A percentile compares a stretch with the other conserved stretches of the same genome.
These are phyloP conservation scores for Dipodomys stephensi DNA, from an alignment of 2,113 vertebrate species.

Conservation along the genomic window DNA sequence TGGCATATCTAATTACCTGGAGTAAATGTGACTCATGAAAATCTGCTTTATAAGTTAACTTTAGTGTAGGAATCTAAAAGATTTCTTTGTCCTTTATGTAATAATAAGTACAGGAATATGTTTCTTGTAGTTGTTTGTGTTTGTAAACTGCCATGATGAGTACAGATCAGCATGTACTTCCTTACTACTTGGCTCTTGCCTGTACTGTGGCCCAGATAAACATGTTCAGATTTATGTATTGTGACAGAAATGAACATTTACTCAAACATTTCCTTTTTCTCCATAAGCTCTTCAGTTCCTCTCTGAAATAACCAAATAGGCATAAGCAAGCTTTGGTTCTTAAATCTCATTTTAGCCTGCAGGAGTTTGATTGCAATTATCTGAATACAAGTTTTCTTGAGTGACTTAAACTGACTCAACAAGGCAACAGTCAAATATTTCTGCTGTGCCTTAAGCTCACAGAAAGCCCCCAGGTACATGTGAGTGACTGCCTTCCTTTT, in stretches of 20 bases:
- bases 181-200: background rate
- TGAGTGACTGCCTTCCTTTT: background rate
- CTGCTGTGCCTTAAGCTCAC: background rate
- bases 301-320: background rate
- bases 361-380: slow-evolving; percentile 19
- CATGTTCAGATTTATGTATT: slow-evolving; percentile 50
- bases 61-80: slow-evolving; percentile 23
- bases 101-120: background rate
- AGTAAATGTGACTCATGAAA: slow-evolving; percentile 41
- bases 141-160: background rate
- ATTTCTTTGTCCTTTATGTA: slow-evolving; percentile 28
- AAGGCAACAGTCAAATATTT: slow-evolving; percentile 1
- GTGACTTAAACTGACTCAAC: background rate
- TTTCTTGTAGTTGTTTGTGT: too few species aligned
- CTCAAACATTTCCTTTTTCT: slow-evolving; percentile 9
- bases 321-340: background rate
- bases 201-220: background rate
- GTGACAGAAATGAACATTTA: background rate
- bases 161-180: background rate
- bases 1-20: background rate
- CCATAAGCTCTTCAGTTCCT: background rate
- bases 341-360: slow-evolving; percentile 37
- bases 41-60: slow-evolving; percentile 12
- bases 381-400: slow-evolving; percentile 13
- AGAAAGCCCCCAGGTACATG: background rate